phyloP scores from a whole-genome alignment of 2,888 invertebrate genomes.

The Ametastegia equiseti region DNA sequence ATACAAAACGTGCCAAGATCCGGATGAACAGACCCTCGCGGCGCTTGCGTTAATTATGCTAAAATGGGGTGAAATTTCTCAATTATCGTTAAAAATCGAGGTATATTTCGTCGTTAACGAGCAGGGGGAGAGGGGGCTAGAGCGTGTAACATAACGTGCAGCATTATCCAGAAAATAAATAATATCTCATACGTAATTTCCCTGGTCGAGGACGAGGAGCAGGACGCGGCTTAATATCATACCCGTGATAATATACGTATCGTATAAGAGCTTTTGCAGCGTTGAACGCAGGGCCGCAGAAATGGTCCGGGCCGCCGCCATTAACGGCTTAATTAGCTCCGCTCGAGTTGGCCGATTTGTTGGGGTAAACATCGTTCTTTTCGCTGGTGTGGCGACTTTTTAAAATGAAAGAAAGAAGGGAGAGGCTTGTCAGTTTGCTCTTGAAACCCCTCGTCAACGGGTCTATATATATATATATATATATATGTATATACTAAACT shows the following conservation, averaged over 20 bases:
- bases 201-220: not conserved
- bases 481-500: too few relatives aligned
- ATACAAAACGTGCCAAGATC: too few relatives aligned
- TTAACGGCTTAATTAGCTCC: constrained; percentile 33
- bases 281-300: too few relatives aligned
- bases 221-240: constrained; percentile 2
- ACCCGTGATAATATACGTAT: constrained; percentile 19
- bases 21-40: too few relatives aligned
- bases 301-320: too few relatives aligned
- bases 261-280: not conserved
- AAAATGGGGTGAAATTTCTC: not conserved
- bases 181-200: constrained; percentile 13
- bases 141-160: not conserved
- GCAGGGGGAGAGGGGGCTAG: not conserved
- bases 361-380: constrained; percentile 8
- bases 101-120: not conserved
- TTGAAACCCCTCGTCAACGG: not conserved
- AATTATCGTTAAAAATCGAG: not conserved
- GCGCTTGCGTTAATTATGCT: not conserved
- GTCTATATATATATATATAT: too few relatives aligned
- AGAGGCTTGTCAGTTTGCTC: not conserved
- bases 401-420: not conserved
- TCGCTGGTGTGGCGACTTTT: constrained; percentile 23
- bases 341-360: constrained; percentile 11
- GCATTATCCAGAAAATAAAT: constrained; percentile 6